Evolutionary conservation across 2,888 invertebrate species (phyloP).

Genomic region (Chalcis sispes): DNA sequence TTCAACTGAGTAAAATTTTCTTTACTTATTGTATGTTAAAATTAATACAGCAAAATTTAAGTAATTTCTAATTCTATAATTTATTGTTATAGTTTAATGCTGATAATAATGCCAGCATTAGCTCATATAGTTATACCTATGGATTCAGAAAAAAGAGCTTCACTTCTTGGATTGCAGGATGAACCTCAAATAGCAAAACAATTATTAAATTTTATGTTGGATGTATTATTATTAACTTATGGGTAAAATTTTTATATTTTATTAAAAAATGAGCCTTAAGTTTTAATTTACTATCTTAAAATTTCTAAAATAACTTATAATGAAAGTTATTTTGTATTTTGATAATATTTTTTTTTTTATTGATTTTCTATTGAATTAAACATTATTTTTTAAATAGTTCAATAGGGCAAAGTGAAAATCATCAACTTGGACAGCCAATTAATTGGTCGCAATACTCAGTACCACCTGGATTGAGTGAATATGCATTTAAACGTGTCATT

Average conservation of each 20-base stretch:
- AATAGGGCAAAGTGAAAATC: slow-evolving; percentile 75
- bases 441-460: slow-evolving; percentile 77
- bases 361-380: background rate
- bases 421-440: slow-evolving; percentile 76
- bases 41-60: too few species aligned
- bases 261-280: background rate
- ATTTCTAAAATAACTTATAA: background rate
- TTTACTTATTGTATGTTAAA: background rate
- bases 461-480: slow-evolving; percentile 87
- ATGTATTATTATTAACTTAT: slow-evolving; percentile 90
- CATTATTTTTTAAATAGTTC: slow-evolving; percentile 72
- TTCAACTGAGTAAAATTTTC: too few species aligned
- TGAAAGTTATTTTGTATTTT: background rate
- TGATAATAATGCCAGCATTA: slow-evolving; percentile 88
- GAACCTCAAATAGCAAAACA: slow-evolving; percentile 82
- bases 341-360: background rate
- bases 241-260: slow-evolving; percentile 79
- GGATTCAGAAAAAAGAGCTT: slow-evolving; percentile 80
- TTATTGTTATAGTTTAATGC: slow-evolving; percentile 81
- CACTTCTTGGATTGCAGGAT: slow-evolving; percentile 84
- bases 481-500: slow-evolving; percentile 86
- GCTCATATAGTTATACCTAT: slow-evolving; percentile 83
- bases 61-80: slow-evolving; percentile 13
- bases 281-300: background rate
- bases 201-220: slow-evolving; percentile 87